Evolutionary conservation across 2,888 invertebrate genomes (phyloP).

Genomic region (Venustoraphidia nigricollis): DNA sequence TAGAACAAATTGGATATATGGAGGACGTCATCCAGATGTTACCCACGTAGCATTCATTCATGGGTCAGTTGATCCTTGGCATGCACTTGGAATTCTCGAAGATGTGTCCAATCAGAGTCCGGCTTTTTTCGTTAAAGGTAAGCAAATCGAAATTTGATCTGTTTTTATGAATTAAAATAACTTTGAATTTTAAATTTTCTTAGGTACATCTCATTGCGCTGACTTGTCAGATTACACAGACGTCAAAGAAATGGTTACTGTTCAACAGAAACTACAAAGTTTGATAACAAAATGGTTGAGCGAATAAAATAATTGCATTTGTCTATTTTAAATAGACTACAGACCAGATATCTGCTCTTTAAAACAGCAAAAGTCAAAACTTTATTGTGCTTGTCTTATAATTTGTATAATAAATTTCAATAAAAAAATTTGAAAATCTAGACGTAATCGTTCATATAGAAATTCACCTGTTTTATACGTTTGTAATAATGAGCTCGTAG

Average conservation of each 20-base stretch:
- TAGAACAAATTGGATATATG: constrained; percentile 33
- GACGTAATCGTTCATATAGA: no score
- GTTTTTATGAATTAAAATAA: not conserved
- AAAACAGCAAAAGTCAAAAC: no score
- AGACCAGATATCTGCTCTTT: no score
- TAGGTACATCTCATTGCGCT: constrained; percentile 17
- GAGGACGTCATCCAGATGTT: constrained; percentile 32
- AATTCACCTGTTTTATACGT: no score
- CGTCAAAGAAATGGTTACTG: constrained; percentile 11
- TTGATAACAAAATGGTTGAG: constrained; percentile 15
- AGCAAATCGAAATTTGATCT: not conserved
- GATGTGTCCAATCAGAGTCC: constrained; percentile 18
- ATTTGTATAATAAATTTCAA: no score
- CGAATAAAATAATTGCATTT: not conserved
- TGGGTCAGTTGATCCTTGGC: constrained; percentile 44
- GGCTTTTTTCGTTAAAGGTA: constrained; percentile 15
- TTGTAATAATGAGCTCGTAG: no score
- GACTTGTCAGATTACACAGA: constrained; percentile 12
- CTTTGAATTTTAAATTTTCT: not conserved
- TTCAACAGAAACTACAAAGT: constrained; percentile 11
- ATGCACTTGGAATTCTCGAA: constrained; percentile 32
- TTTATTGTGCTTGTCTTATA: no score
- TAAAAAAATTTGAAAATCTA: no score
- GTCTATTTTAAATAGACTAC: no score
- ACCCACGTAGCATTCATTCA: constrained; percentile 40